Percentiles rank a stretch among this genome's conserved stretches.
These are phyloP conservation scores for Drosophila fuyamai DNA, from an alignment of 1,140 invertebrate genomes.

Conservation along the genomic window DNA sequence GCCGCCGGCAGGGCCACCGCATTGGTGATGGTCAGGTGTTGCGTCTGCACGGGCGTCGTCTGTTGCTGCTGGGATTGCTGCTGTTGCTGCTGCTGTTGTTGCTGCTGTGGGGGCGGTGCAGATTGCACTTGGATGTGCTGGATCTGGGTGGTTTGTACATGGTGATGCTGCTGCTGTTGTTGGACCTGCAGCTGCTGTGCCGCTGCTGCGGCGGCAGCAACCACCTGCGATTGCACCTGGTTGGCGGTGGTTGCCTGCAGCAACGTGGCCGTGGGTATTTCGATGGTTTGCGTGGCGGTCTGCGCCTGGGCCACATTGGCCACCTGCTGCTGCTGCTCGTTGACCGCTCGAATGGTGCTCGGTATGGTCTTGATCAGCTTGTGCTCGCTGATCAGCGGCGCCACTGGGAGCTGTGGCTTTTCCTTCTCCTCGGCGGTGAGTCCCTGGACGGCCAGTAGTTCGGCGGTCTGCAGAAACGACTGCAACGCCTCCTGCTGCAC, in stretches of 20 bases:
- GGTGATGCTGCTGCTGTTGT: slow-evolving; percentile 54
- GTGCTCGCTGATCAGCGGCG: slow-evolving; percentile 77
- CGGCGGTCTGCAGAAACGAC: slow-evolving; percentile 94
- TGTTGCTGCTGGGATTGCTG: slow-evolving; percentile 44
- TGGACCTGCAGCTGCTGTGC: slow-evolving; percentile 50
- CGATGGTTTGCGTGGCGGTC: slow-evolving; percentile 78
- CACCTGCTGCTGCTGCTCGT: slow-evolving; percentile 69
- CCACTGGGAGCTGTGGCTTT: slow-evolving; percentile 74
- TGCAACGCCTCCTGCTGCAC: slow-evolving; percentile 94
- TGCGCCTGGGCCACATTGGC: slow-evolving; percentile 42
- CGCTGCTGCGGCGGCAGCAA: slow-evolving; percentile 52
- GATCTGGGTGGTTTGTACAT: slow-evolving; percentile 76
- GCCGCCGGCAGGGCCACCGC: slow-evolving; percentile 58
- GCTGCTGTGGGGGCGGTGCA: slow-evolving; percentile 56
- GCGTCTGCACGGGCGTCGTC: slow-evolving; percentile 53
- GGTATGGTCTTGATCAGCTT: slow-evolving; percentile 84
- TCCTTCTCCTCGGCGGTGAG: slow-evolving; percentile 88
- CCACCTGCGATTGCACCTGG: slow-evolving; percentile 71
- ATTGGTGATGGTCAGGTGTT: slow-evolving; percentile 69
- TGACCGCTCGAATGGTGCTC: slow-evolving; percentile 79
- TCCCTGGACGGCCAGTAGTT: slow-evolving; percentile 94
- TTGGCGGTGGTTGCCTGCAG: slow-evolving; percentile 68
- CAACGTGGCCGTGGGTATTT: slow-evolving; percentile 76
- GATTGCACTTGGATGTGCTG: slow-evolving; percentile 76
- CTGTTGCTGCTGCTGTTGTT: slow-evolving; percentile 51